Evolutionary conservation across 2,113 vertebrate species (phyloP).

Genomic region (Dasypus novemcinctus): DNA sequence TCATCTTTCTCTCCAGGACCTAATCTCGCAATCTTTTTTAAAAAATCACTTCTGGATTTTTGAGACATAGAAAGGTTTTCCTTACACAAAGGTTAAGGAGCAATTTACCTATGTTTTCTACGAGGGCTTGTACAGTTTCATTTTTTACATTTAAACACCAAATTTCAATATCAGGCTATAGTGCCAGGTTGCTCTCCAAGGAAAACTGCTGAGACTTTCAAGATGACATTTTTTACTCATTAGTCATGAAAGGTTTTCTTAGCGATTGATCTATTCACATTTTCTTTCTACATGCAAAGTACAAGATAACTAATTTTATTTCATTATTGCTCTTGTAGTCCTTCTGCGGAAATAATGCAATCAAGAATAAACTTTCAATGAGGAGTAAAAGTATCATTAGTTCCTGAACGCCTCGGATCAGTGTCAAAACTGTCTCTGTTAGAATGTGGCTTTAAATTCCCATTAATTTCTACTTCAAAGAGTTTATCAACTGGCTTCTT

Average conservation of each 20-base stretch:
- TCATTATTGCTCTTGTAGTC: slow-evolving; percentile 11
- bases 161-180: neutral
- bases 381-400: slow-evolving; percentile 20
- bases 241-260: slow-evolving; percentile 61
- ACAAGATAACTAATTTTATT: slow-evolving; percentile 29
- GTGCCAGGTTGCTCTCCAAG: neutral
- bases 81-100: neutral
- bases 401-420: neutral
- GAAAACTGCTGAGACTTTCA: slow-evolving; percentile 37
- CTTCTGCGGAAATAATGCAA: slow-evolving; percentile 25
- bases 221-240: slow-evolving; percentile 45
- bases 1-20: no score
- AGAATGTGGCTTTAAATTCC: neutral
- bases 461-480: slow-evolving; percentile 27
- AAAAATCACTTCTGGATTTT: slow-evolving; percentile 11
- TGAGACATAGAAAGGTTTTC: neutral
- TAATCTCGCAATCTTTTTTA: neutral
- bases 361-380: neutral
- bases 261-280: slow-evolving; percentile 50
- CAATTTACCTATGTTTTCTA: slow-evolving; percentile 26
- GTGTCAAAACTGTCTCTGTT: neutral
- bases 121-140: neutral
- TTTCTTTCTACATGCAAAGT: slow-evolving; percentile 27
- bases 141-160: neutral
- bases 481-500: neutral